A percentile compares a stretch with the other conserved stretches of the same genome.
phyloP scores from a whole-genome alignment of 1,140 invertebrate genomes.

The Pseudomyrmex sp. region DNA sequence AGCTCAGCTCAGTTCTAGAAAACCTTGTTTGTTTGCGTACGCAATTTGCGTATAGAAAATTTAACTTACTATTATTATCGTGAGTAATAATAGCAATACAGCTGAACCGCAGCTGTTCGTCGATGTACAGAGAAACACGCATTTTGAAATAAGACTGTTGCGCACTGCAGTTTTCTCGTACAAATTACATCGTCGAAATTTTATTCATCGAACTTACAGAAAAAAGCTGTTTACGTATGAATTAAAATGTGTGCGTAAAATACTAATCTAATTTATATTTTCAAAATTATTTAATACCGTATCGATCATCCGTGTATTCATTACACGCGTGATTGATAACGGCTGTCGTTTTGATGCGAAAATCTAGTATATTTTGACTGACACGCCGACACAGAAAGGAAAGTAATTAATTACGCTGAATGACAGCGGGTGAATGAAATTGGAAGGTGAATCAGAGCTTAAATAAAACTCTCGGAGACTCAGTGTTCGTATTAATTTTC shows the following conservation, averaged over 20 bases:
- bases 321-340: constrained; percentile 50
- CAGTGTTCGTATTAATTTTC: constrained; percentile 9
- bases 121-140: constrained; percentile 28
- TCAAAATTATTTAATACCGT: constrained; percentile 30
- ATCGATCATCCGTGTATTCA: constrained; percentile 28
- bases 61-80: constrained; percentile 53
- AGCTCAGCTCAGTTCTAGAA: constrained; percentile 45
- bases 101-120: constrained; percentile 52
- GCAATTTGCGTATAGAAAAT: constrained; percentile 48
- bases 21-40: constrained; percentile 50
- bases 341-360: constrained; percentile 34
- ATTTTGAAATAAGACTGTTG: constrained; percentile 37
- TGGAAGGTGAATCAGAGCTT: constrained; percentile 42
- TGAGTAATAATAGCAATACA: constrained; percentile 58
- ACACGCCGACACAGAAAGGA: constrained; percentile 30
- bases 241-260: constrained; percentile 44
- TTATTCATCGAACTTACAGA: neutral
- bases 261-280: constrained; percentile 3
- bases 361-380: constrained; percentile 50
- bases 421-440: constrained; percentile 33
- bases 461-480: constrained; percentile 22
- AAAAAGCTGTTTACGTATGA: constrained; percentile 34
- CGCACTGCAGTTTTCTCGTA: constrained; percentile 15
- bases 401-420: constrained; percentile 48
- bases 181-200: constrained; percentile 17